Base-by-base conservation (phyloP, 2,888 invertebrate genomes). In the Argyresthia albistria region DNA sequence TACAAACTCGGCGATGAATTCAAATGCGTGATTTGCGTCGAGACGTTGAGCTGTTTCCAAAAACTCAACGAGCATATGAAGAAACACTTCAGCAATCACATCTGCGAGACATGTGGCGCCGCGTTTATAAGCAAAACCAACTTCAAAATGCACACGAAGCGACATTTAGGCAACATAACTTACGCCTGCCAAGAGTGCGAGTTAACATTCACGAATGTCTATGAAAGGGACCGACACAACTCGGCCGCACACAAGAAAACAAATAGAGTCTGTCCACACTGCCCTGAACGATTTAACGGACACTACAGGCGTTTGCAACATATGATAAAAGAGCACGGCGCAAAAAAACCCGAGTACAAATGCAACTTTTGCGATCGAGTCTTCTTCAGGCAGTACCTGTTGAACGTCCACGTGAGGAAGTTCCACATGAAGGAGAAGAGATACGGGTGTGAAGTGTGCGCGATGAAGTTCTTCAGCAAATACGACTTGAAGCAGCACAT, bases 41-140 rank as follows among this genome's bases (percentile, higher is more conserved):
- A 82, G 55, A 57, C 51, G 0, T 86, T 81, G 36, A 54, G 56
- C 0, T 56, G 68, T 8, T 87, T 87, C 45, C 61, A 81, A 6
- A 54, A 72, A 0, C 56, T 86, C 1, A 84, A 83, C 42, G 76
- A 86, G 1, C 86, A 86, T 52, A 74, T 83, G 66, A 84, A 86
- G 42, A 77, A 63, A 46, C 84, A 87, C 65, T 86, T 60, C 54
- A 76, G 78, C 51, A 84, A 80, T 11, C 77, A 81, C 54, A 74
- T 84, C 0, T 87, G 86, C 25, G 73, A 84, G 55, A 65, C 80
- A 0, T 87, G 86, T 45, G 86, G 86, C 0, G 70, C 76, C 0
- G 80, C 77, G 0, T 87, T 84, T 54, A 73, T 83, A 0, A 83
- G 76, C 63, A 61, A 78, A 81, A 56, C 56, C 82, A 12, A 86